phyloP scores from a whole-genome alignment of 2,888 invertebrate species.

The Nomada hirtipes region DNA sequence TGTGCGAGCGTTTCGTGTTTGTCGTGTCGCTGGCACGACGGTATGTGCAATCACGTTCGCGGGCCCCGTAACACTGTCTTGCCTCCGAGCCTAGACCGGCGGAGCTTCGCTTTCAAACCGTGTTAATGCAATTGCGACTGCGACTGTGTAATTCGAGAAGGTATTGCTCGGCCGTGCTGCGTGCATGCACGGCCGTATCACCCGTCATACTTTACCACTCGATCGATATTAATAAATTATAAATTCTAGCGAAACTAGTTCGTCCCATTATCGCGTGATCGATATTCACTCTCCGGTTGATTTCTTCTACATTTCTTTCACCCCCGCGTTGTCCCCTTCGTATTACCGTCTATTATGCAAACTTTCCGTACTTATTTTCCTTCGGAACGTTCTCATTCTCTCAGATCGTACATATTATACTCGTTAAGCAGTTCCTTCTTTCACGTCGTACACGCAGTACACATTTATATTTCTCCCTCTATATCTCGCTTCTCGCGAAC shows the following conservation, averaged over 20 bases:
- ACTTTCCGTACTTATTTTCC: too few relatives aligned
- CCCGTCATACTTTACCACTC: constrained; percentile 44
- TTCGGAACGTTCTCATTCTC: too few relatives aligned
- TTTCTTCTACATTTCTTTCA: neutral
- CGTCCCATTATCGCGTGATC: constrained; percentile 22
- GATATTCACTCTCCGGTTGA: neutral
- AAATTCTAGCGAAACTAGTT: constrained; percentile 40
- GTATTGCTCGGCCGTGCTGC: constrained; percentile 51
- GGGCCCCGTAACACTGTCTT: constrained; percentile 49
- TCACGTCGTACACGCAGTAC: too few relatives aligned
- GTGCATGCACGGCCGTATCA: constrained; percentile 41
- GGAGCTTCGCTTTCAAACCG: constrained; percentile 67
- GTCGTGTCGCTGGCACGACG: constrained; percentile 1
- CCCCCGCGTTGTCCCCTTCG: neutral
- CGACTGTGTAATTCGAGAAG: constrained; percentile 75
- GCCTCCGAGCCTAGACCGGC: constrained; percentile 50
- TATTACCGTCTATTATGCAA: too few relatives aligned
- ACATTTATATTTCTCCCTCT: neutral
- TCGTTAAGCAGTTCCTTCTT: neutral
- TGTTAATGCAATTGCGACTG: constrained; percentile 74
- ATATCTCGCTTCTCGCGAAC: neutral
- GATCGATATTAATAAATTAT: constrained; percentile 65
- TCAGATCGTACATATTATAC: too few relatives aligned
- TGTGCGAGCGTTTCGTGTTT: constrained; percentile 1
- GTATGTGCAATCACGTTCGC: constrained; percentile 44